Conservation (phyloP, 2,888 invertebrate genomes). For the Heliconius cydno region DNA sequence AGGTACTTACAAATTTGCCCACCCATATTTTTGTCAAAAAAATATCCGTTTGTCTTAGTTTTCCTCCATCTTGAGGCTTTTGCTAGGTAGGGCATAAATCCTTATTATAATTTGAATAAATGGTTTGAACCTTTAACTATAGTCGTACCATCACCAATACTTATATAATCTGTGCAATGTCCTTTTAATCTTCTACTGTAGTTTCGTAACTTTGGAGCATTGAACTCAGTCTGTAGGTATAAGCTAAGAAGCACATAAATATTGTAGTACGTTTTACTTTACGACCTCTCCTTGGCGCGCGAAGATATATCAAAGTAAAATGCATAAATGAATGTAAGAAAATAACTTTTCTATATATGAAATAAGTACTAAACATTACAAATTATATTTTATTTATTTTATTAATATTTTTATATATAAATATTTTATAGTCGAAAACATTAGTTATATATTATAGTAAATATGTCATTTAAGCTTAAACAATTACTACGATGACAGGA, state of each 20-base stretch:
- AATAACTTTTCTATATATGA: background rate
- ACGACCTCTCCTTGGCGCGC: background rate
- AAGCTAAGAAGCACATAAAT: constrained; percentile 5
- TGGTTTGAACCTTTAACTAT: background rate
- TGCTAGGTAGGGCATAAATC: background rate
- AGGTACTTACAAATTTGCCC: too few species aligned
- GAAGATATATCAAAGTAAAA: background rate
- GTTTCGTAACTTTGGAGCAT: background rate
- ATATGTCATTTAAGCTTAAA: background rate
- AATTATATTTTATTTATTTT: background rate
- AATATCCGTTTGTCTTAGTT: background rate
- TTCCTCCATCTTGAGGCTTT: background rate
- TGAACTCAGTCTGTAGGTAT: constrained; percentile 12
- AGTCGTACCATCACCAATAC: background rate
- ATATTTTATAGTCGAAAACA: background rate
- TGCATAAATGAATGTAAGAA: background rate
- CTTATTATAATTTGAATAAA: background rate
- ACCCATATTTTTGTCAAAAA: too few species aligned
- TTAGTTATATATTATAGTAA: too few species aligned
- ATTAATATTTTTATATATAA: background rate
- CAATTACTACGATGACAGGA: background rate
- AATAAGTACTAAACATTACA: background rate
- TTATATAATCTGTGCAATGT: background rate
- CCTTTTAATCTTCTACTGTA: background rate
- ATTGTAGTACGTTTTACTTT: constrained; percentile 6